Percentiles rank a stretch among this genome's conserved stretches.
These are phyloP conservation scores for Paratilapia polleni DNA, from an alignment of 2,113 vertebrate species.

Conservation along the genomic window DNA sequence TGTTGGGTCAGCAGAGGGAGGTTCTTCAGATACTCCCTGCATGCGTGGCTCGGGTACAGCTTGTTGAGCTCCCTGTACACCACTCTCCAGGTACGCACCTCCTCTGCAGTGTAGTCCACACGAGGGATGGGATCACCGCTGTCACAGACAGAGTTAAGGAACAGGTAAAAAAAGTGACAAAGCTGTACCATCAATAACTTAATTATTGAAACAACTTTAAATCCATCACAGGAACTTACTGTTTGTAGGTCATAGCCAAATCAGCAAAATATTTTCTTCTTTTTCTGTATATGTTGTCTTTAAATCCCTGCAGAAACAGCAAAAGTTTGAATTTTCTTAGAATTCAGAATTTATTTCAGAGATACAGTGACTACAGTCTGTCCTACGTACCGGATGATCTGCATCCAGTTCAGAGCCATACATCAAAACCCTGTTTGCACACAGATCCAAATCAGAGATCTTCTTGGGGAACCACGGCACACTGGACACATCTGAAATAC, in stretches of 20 bases:
- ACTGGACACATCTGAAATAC: neutral
- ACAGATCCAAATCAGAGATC: conserved; percentile 31
- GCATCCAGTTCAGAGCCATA: conserved; percentile 16
- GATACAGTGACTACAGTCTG: neutral
- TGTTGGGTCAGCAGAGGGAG: conserved; percentile 16
- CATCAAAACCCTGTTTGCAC: conserved; percentile 31
- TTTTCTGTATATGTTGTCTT: neutral
- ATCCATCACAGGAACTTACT: neutral
- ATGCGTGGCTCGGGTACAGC: conserved; percentile 24
- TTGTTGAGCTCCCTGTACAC: conserved; percentile 28
- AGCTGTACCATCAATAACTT: too few species aligned
- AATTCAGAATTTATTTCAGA: neutral
- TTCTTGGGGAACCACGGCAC: conserved; percentile 32
- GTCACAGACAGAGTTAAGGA: neutral
- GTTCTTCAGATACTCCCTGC: conserved; percentile 36
- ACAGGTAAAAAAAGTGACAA: too few species aligned
- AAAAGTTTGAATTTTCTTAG: neutral
- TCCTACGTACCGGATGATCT: conserved; percentile 17
- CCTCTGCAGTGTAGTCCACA: conserved; percentile 14
- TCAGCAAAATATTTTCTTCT: conserved; percentile 29
- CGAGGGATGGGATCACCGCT: neutral
- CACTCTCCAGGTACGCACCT: conserved; percentile 24
- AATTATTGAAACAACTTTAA: neutral
- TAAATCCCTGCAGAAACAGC: conserved; percentile 28
- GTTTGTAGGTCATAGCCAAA: conserved; percentile 21